Evolutionary conservation across 2,113 vertebrate species (phyloP), one percentile per base, ranked within the genome.

Genomic region (Hippocampus guttulatus): DNA sequence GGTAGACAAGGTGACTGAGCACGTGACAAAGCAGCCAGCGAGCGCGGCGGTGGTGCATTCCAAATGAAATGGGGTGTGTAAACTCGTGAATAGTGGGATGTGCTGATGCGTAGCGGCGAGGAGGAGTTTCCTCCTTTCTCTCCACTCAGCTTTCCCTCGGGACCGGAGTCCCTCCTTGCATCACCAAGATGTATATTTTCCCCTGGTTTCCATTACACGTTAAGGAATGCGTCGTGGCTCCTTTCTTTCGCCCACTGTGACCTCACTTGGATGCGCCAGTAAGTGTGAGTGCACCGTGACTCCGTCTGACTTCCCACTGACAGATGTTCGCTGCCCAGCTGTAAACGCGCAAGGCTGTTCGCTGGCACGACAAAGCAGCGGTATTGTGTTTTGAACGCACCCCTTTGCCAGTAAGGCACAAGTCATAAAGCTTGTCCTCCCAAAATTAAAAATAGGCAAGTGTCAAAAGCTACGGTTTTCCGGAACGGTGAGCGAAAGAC

Each of bases 11-110:
- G 69, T 69, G 57, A 71, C 52, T 1, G 70, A 78, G 74, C 81
- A 76, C 72, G 80, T 83, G 84, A 84, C 38, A 20, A 74, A 71
- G 71, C 67, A 70, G 77, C 68, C 63, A 68, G 73, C 71, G 67
- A 73, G 73, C 64, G 61, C 15, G 38, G 60, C 12, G 38, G 60
- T 80, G 81, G 88, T 2, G 49, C 79, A 78, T 86, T 88, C 84
- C 86, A 73, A 73, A 85, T 86, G 27, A 80, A 89, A 84, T 79
- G 74, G 81, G 75, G 83, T 81, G 88, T 88, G 85, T 83, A 82
- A 82, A 87, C 82, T 83, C 88, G 83, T 88, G 86, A 87, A 84
- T 78, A 70, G 78, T 83, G 83, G 71, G 79, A 85, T 75, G 81
- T 80, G 86, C 68, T 83, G 85, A 86, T 83, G 83, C 72, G 38